Base-by-base conservation (phyloP, 2,888 invertebrate species). In the Leptothorax acervorum region DNA sequence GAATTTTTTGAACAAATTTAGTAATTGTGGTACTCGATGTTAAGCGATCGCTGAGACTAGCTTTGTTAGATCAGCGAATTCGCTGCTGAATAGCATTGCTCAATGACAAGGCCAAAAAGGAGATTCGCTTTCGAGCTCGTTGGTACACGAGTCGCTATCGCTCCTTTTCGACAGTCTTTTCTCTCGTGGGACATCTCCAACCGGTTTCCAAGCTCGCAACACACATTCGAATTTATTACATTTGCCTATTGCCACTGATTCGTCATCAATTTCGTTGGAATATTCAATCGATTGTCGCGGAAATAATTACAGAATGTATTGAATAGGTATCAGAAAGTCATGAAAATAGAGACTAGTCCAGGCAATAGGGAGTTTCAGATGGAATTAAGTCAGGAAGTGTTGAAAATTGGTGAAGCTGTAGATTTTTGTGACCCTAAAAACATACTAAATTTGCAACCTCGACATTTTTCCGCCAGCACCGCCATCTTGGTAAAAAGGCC, bases 191-290 rank as follows among this genome's bases (percentile, higher is more conserved):
- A 90, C 83, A 86, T 87, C 85, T 87, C 83, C 88, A 91, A 91
- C 92, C 92, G 89, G 91, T 92, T 91, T 85, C 81, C 83, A 89
- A 84, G 81, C 82, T 79, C 83, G 85, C 76, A 85, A 73, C 83
- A 89, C 89, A 78, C 83, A 86, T 91, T 90, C 84, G 88, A 90
- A 88, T 89, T 89, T 88, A 88, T 66, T 85, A 86, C 62, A 23
- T 23, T 23, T 23, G 23, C 42, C 65, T 18, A 51, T 70, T 70
- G 4, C 15, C 65, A 86, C 89, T 71, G 15, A 71, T n/a, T 71
- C 12, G 23, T 23, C 23, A 23, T 23, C 23, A 23, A 23, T 23
- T 23, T 23, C 23, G 75, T 73, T 65, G 70, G 70, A 82, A 78
- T 51, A 53, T n/a, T 28, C 71, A 12, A 12, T 15, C n/a, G 12